Conservation (phyloP, 2,113 vertebrate species). For the Pomatorhinus ruficollis region DNA sequence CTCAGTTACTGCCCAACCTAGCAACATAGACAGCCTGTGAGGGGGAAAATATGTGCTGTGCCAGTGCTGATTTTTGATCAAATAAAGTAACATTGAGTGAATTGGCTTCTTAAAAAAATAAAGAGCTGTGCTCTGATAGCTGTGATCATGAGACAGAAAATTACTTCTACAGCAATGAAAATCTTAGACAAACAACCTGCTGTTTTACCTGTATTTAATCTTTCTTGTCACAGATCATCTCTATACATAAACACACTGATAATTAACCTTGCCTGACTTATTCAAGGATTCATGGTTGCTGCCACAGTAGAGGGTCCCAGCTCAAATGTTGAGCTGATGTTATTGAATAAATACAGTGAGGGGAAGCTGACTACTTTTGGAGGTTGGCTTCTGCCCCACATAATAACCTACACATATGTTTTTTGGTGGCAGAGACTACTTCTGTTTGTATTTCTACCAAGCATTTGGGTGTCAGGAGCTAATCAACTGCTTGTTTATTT, state of each 20-base stretch:
- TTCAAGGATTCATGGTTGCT: neutral
- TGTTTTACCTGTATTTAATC: neutral
- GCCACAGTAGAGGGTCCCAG: neutral
- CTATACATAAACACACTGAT: neutral
- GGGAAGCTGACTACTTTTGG: neutral
- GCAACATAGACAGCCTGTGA: neutral
- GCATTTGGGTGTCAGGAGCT: neutral
- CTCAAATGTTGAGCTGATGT: neutral
- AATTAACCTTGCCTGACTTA: conserved; percentile 1
- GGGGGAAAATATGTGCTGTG: neutral
- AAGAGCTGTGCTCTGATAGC: neutral
- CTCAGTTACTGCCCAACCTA: neutral
- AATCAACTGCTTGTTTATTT: neutral
- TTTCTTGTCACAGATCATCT: neutral
- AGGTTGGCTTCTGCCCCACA: neutral
- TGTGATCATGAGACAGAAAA: neutral
- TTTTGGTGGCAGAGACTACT: neutral
- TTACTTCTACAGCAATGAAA: neutral
- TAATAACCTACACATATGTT: neutral
- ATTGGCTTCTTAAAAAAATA: neutral
- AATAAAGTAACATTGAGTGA: neutral
- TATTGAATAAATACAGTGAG: neutral
- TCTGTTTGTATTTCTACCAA: neutral
- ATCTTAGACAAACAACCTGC: neutral
- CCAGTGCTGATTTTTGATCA: conserved; percentile 6